Conservation (phyloP, 2,113 vertebrate species). For the Numida meleagris region DNA sequence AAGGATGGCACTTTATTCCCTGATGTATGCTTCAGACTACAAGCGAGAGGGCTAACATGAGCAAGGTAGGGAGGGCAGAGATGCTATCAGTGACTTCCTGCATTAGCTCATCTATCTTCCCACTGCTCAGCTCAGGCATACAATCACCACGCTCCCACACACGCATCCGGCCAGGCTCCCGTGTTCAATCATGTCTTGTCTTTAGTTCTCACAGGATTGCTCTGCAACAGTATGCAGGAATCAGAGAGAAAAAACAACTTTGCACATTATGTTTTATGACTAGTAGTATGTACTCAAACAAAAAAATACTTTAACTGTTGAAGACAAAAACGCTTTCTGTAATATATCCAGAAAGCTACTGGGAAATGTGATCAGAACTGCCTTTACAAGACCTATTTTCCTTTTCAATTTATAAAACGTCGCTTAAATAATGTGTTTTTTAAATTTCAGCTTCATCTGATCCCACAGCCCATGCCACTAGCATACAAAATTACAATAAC, state of each 20-base stretch:
- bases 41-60: background rate
- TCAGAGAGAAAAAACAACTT: background rate
- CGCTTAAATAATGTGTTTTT: background rate
- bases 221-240: background rate
- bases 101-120: background rate
- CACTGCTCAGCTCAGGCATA: background rate
- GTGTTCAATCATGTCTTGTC: background rate
- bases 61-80: background rate
- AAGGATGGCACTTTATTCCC: background rate
- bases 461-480: background rate
- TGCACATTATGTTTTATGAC: background rate
- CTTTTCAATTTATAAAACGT: background rate
- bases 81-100: background rate
- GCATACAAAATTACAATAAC: background rate
- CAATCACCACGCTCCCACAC: background rate
- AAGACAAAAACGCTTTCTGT: background rate
- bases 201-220: background rate
- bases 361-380: background rate
- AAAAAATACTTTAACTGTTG: background rate
- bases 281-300: background rate
- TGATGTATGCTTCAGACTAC: background rate
- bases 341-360: background rate
- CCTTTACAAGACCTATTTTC: background rate
- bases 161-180: background rate
- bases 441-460: background rate